A percentile compares a stretch with the other conserved stretches of the same genome.
Conservation (phyloP, 2,888 invertebrate species). For the Julus scanicus region DNA sequence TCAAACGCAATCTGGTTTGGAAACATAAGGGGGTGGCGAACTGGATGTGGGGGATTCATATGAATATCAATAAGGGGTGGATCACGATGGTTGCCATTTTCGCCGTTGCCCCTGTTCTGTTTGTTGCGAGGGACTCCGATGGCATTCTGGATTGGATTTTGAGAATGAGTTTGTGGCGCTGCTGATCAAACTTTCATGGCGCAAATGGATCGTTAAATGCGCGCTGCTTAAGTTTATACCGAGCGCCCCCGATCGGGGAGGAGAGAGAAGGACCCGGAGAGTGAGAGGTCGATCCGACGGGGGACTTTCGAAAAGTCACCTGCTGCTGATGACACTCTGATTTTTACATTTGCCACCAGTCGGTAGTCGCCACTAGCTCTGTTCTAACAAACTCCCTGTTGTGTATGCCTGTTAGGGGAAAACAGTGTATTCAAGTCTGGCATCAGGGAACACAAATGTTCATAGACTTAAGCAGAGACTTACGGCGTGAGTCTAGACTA, state of each 20-base stretch:
- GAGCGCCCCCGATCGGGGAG: conserved; percentile 16
- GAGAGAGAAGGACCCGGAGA: conserved; percentile 24
- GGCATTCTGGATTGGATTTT: conserved; percentile 20
- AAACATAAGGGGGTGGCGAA: background rate
- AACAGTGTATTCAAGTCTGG: too few species aligned
- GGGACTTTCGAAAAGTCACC: background rate
- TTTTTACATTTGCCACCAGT: too few species aligned
- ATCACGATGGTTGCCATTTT: background rate
- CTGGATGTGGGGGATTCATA: background rate
- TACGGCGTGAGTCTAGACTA: too few species aligned
- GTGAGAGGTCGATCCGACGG: background rate
- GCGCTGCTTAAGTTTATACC: conserved; percentile 1
- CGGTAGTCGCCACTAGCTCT: too few species aligned
- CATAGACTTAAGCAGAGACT: too few species aligned
- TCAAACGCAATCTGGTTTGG: conserved; percentile 45
- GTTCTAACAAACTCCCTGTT: too few species aligned
- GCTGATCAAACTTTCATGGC: conserved; percentile 47
- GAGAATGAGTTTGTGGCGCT: conserved; percentile 42
- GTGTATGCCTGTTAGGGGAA: too few species aligned
- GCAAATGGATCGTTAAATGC: conserved; percentile 45
- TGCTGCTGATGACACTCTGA: too few species aligned
- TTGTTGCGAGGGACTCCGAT: background rate
- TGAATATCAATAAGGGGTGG: conserved; percentile 37
- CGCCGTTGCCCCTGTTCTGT: background rate
- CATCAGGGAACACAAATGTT: too few species aligned